Conservation (phyloP, 2,888 invertebrate genomes). For the Torymus tubicola region DNA sequence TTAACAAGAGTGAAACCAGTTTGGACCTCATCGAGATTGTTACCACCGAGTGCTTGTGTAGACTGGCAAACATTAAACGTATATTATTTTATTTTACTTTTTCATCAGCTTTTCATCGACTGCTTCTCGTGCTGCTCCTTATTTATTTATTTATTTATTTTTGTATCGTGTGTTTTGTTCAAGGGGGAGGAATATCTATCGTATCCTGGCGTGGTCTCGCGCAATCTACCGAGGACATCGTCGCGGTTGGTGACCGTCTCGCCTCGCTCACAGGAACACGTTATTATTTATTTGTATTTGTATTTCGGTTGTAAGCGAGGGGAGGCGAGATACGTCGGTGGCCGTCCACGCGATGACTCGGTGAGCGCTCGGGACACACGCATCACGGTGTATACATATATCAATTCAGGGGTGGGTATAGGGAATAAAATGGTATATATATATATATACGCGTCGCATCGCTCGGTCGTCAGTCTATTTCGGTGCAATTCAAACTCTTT, state of each 20-base stretch:
- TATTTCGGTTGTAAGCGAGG: constrained; percentile 10
- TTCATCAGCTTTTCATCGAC: background rate
- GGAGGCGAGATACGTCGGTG: background rate
- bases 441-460: constrained; percentile 38
- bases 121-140: constrained; percentile 25
- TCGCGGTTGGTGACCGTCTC: background rate
- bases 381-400: constrained; percentile 27
- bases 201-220: background rate
- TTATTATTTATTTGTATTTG: constrained; percentile 27
- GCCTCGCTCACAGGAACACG: constrained; percentile 23
- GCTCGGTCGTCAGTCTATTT: constrained; percentile 53
- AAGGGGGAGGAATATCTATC: constrained; percentile 13
- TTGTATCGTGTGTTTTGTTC: background rate
- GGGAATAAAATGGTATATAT: constrained; percentile 14
- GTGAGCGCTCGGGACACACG: constrained; percentile 15
- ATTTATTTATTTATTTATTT: constrained; percentile 20
- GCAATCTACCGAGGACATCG: background rate
- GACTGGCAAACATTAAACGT: constrained; percentile 56
- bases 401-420: constrained; percentile 10
- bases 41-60: constrained; percentile 49
- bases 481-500: constrained; percentile 32
- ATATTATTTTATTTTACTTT: constrained; percentile 27
- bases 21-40: constrained; percentile 53
- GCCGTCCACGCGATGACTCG: constrained; percentile 22
- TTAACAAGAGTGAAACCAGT: constrained; percentile 52